phyloP scores from a whole-genome alignment of 2,113 vertebrate genomes.

The Thalassarche chlororhynchos region DNA sequence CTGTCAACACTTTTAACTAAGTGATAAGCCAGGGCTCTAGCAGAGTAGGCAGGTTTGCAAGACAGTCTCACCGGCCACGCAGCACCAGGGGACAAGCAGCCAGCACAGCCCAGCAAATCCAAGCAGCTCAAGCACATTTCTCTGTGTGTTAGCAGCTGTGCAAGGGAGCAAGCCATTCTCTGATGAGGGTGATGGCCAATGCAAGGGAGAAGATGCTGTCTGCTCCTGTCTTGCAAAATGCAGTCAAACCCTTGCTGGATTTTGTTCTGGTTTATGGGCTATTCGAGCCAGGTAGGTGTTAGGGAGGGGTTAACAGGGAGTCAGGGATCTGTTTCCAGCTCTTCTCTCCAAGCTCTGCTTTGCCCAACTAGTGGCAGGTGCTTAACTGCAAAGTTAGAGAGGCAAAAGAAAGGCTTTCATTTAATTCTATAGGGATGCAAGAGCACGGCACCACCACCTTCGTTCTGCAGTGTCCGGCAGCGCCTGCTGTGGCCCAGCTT shows the following conservation, averaged over 20 bases:
- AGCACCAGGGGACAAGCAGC: not conserved
- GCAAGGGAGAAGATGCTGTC: not conserved
- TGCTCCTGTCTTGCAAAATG: not conserved
- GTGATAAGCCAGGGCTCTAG: not conserved
- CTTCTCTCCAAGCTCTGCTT: not conserved
- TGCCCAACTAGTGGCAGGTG: not conserved
- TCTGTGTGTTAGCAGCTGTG: not conserved
- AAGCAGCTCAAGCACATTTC: not conserved
- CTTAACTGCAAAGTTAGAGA: not conserved
- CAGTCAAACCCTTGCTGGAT: not conserved
- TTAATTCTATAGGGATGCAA: not conserved
- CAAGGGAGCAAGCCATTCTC: rapidly evolving
- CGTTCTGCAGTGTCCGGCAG: not conserved
- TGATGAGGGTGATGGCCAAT: rapidly evolving
- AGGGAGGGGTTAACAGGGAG: not conserved
- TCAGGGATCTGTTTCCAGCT: not conserved
- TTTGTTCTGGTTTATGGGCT: not conserved
- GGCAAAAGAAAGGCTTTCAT: not conserved
- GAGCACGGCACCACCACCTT: rapidly evolving
- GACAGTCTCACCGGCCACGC: not conserved
- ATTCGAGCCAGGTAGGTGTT: not conserved
- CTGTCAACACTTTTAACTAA: conserved; percentile 23
- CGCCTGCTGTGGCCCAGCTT: not conserved
- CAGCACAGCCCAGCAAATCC: not conserved
- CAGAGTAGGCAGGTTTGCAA: conserved; percentile 20